phyloP scores from a whole-genome alignment of 2,113 vertebrate species.

The Oreochromis tanganicae region DNA sequence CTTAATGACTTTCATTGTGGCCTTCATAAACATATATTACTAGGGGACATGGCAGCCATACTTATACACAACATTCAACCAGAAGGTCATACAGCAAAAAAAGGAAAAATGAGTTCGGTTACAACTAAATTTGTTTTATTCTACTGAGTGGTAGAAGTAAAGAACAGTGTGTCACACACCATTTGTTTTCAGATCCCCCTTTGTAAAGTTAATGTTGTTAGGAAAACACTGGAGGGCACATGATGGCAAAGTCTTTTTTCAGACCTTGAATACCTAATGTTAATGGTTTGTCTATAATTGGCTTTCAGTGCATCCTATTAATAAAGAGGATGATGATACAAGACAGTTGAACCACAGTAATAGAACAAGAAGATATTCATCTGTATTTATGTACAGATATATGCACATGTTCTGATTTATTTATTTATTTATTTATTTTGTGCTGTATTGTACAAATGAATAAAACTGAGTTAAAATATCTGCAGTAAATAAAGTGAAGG shows the following conservation, averaged over 20 bases:
- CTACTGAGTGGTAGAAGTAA: background rate
- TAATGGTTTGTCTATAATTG: background rate
- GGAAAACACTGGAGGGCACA: fast-evolving
- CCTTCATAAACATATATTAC: background rate
- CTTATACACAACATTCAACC: background rate
- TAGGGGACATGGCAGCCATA: background rate
- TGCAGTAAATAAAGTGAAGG: background rate
- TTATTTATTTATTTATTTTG: background rate
- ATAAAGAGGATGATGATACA: background rate
- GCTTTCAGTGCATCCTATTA: background rate
- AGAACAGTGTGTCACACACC: background rate
- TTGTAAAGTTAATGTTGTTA: background rate
- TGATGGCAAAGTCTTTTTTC: background rate
- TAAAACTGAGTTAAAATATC: background rate
- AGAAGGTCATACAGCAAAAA: background rate
- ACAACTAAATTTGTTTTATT: background rate
- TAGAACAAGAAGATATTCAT: fast-evolving
- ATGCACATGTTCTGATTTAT: background rate
- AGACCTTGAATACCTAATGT: background rate
- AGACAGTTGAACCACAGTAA: background rate
- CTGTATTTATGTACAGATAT: background rate
- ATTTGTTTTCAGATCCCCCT: background rate
- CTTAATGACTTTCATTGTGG: background rate
- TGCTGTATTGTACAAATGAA: background rate
- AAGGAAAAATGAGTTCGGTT: fast-evolving